Percentiles rank a stretch among this genome's conserved stretches.
Evolutionary conservation across 2,113 vertebrate genomes (phyloP).

Genomic region (Elaphurus davidianus): DNA sequence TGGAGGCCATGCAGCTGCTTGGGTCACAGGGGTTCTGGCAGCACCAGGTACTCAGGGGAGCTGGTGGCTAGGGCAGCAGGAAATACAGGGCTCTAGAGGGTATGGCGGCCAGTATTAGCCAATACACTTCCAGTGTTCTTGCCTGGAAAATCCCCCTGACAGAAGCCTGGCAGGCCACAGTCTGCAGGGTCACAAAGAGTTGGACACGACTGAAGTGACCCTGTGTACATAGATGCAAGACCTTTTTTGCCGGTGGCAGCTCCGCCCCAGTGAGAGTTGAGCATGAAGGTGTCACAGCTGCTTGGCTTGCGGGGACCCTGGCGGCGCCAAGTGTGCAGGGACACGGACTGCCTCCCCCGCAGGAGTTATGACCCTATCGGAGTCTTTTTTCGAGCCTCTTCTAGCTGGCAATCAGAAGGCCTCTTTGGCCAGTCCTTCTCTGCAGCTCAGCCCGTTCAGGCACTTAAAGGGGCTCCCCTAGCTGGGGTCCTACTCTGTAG

Average conservation of each 20-base stretch:
- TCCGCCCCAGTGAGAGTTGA: neutral
- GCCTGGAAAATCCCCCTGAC: neutral
- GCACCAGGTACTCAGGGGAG: neutral
- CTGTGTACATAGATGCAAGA: neutral
- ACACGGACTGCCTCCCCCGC: accelerated
- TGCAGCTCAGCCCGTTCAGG: neutral
- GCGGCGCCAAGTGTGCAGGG: neutral
- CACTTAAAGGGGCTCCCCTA: neutral
- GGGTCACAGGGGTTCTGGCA: neutral
- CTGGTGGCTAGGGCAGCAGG: neutral
- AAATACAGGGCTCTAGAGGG: neutral
- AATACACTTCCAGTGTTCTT: neutral
- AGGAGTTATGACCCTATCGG: too few relatives aligned
- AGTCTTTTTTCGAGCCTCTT: neutral
- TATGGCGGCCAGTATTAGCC: neutral
- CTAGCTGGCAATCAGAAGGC: neutral
- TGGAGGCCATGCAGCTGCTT: neutral
- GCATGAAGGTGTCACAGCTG: neutral
- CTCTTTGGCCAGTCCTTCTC: neutral
- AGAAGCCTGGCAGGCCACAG: neutral
- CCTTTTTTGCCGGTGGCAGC: neutral
- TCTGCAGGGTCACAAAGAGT: neutral
- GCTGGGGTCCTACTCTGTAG: neutral
- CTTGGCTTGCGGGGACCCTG: neutral
- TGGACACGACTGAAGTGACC: neutral